phyloP scores from a whole-genome alignment of 2,888 invertebrate species.

The Mesoligia furuncula region DNA sequence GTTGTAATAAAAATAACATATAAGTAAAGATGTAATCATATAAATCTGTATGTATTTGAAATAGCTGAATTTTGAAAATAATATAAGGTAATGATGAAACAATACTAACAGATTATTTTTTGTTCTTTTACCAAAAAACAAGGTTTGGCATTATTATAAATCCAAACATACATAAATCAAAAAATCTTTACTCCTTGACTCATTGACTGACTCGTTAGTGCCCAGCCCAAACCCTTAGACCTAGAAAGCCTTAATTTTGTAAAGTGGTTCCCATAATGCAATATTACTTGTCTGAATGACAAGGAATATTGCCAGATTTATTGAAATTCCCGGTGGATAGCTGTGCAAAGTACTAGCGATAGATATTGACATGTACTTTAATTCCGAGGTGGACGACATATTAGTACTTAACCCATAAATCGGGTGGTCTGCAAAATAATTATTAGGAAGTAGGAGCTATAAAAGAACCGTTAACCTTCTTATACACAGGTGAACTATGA shows the following conservation, averaged over 20 bases:
- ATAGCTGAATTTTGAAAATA: neutral
- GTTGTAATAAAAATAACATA: slow-evolving; percentile 4
- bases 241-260: neutral
- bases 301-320: neutral
- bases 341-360: neutral
- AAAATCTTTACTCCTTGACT: neutral
- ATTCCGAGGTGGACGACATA: neutral
- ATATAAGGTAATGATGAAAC: neutral
- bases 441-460: slow-evolving; percentile 25
- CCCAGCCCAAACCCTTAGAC: neutral
- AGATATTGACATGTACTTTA: neutral
- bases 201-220: neutral
- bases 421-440: slow-evolving; percentile 8
- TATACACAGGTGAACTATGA: slow-evolving; percentile 15
- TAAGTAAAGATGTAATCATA: neutral
- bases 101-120: neutral
- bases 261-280: too few species aligned
- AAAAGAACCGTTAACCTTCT: slow-evolving; percentile 30
- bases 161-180: neutral
- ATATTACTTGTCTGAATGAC: neutral
- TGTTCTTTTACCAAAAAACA: neutral
- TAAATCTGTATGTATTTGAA: neutral
- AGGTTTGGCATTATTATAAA: neutral
- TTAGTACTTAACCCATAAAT: neutral
- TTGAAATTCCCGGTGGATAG: neutral